Evolutionary conservation across 2,797 vertebrate species (phyloP).

Genomic region (Intellagama lesueurii): DNA sequence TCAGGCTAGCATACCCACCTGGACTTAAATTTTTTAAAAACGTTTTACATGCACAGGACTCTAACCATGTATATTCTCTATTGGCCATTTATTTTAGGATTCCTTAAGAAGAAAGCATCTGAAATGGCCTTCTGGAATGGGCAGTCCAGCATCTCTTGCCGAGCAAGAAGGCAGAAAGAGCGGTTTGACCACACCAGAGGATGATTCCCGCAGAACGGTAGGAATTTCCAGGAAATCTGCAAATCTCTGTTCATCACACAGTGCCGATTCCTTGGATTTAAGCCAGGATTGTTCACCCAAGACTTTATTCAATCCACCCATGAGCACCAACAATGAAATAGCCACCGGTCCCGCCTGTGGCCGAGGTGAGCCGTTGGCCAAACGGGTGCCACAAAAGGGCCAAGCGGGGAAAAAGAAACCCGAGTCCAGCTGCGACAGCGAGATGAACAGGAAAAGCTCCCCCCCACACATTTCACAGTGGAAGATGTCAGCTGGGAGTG

Average conservation of each 20-base stretch:
- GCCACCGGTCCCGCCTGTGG: conserved; percentile 5
- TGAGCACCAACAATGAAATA: conserved; percentile 48
- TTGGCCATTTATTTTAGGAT: conserved; percentile 64
- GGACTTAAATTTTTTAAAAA: too few species aligned
- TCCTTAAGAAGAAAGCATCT: conserved; percentile 63
- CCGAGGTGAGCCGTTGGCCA: conserved; percentile 28
- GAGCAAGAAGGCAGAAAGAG: conserved; percentile 50
- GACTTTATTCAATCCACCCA: not conserved
- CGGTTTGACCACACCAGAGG: rapidly evolving
- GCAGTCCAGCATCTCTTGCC: conserved; percentile 15
- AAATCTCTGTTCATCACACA: not conserved
- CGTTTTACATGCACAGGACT: rapidly evolving
- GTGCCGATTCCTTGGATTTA: not conserved
- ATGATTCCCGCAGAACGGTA: conserved; percentile 48
- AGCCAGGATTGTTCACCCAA: conserved; percentile 33
- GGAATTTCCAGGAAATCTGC: not conserved
- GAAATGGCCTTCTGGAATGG: conserved; percentile 51
- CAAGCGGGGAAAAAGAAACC: conserved; percentile 53
- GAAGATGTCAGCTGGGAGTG: conserved; percentile 55
- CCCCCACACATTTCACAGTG: conserved; percentile 46
- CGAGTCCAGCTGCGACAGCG: not conserved
- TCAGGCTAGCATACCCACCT: too few species aligned
- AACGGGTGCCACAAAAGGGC: conserved; percentile 33
- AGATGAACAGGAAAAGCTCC: conserved; percentile 38
- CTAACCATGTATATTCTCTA: not conserved